Conservation (phyloP, 2,113 vertebrate genomes). For the Clarias macrocephalus region DNA sequence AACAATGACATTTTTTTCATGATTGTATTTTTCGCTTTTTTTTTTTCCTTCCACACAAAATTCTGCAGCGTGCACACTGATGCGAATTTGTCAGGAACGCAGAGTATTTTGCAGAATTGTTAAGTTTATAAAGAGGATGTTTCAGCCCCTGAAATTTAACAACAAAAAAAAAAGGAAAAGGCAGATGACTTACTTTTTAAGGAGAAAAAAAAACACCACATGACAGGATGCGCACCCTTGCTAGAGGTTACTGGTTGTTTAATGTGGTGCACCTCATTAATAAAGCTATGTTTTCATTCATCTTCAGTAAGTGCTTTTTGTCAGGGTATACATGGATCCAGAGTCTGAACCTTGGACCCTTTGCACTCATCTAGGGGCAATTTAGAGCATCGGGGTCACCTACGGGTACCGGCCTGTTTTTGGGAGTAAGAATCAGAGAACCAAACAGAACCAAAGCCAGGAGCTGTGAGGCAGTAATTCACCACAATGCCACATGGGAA, state of each 20-base stretch:
- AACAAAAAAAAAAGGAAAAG: not conserved
- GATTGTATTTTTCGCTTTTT: conserved; percentile 60
- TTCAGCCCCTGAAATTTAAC: conserved; percentile 9
- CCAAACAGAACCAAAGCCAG: too few relatives aligned
- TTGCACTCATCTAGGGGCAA: not conserved
- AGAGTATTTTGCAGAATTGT: not conserved
- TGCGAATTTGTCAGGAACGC: conserved; percentile 28
- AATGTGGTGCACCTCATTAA: not conserved
- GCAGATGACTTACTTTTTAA: not conserved
- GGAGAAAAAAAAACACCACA: conserved; percentile 17
- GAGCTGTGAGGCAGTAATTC: not conserved
- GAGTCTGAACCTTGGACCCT: not conserved
- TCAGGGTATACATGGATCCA: not conserved
- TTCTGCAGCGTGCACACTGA: conserved; percentile 1
- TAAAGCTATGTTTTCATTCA: not conserved
- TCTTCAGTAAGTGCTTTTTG: not conserved
- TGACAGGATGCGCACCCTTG: conserved; percentile 50
- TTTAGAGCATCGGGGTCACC: not conserved
- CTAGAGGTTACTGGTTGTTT: conserved; percentile 56
- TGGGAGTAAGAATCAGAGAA: not conserved
- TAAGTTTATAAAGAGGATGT: conserved; percentile 24
- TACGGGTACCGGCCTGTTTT: not conserved
- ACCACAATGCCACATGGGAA: not conserved
- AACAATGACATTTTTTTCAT: conserved; percentile 32
- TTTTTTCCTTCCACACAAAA: conserved; percentile 26